phyloP scores from a whole-genome alignment of 2,113 vertebrate species.

The Ploceus nigricollis region DNA sequence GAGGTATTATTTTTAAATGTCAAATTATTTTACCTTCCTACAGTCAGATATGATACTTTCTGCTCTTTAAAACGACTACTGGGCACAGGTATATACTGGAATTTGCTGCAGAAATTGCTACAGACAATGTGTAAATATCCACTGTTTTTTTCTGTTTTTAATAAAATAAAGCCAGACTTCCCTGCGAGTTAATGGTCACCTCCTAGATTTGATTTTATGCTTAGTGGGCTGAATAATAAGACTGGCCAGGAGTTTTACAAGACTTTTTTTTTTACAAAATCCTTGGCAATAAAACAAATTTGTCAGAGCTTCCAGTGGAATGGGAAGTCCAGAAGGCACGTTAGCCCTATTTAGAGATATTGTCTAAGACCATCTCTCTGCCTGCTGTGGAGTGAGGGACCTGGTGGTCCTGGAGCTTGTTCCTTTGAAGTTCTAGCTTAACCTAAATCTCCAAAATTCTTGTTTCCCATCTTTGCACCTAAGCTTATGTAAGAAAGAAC shows the following conservation, averaged over 20 bases:
- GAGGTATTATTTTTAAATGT: not conserved
- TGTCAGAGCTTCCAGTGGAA: not conserved
- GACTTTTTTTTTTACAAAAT: not conserved
- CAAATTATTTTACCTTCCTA: not conserved
- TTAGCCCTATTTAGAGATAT: not conserved
- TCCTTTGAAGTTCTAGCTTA: not conserved
- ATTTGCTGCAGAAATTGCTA: not conserved
- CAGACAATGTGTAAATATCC: not conserved
- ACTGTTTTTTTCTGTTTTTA: not conserved
- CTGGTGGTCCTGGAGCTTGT: not conserved
- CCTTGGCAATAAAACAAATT: not conserved
- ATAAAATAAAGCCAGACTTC: not conserved
- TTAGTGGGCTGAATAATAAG: slow-evolving; percentile 25
- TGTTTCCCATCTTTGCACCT: not conserved
- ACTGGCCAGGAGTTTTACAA: slow-evolving; percentile 11
- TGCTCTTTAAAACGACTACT: not conserved
- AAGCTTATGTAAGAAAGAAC: not conserved
- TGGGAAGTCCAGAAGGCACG: not conserved
- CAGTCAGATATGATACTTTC: not conserved
- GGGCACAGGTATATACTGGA: not conserved
- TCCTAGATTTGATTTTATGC: slow-evolving; percentile 36
- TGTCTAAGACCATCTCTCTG: not conserved
- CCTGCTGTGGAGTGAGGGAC: not conserved
- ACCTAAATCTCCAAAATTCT: not conserved
- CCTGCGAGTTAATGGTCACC: not conserved